These are phyloP conservation scores for Otus sunia DNA, from an alignment of 2,113 vertebrate genomes.

Conservation along the genomic window DNA sequence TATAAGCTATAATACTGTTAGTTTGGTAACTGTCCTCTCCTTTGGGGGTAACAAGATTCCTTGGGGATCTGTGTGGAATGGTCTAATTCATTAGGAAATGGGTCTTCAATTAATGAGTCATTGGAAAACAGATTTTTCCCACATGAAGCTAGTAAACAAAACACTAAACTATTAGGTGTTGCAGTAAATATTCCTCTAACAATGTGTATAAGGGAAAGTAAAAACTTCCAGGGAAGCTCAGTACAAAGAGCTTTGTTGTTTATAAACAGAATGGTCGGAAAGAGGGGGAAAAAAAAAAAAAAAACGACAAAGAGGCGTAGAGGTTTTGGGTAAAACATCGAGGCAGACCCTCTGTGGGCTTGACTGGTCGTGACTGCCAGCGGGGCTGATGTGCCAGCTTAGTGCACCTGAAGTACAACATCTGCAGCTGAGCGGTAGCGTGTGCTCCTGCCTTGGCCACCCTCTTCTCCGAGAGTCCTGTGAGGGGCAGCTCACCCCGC, in stretches of 20 bases:
- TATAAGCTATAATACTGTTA: background rate
- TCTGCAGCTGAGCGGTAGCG: fast-evolving
- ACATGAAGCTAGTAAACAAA: slow-evolving; percentile 60
- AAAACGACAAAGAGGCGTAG: background rate
- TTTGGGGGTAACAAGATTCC: background rate
- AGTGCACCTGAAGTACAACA: fast-evolving
- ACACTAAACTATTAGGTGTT: slow-evolving; percentile 44
- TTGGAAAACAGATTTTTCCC: slow-evolving; percentile 43
- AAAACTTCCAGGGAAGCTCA: slow-evolving; percentile 71
- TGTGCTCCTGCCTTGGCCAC: background rate
- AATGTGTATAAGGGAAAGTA: background rate
- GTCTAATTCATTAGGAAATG: slow-evolving; percentile 47
- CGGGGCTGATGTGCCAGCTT: background rate
- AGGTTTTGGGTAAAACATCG: background rate
- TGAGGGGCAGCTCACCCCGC: fast-evolving
- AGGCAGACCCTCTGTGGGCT: background rate
- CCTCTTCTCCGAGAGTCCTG: background rate
- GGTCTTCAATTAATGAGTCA: slow-evolving; percentile 41
- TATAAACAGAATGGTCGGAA: background rate
- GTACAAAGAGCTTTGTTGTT: slow-evolving; percentile 54
- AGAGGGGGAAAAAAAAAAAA: background rate
- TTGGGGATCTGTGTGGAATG: background rate
- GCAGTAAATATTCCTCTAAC: slow-evolving; percentile 54
- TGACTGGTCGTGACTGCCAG: background rate
- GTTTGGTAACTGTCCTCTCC: background rate